A percentile compares a stretch with the other conserved stretches of the same genome.
Evolutionary conservation across 2,797 vertebrate genomes (phyloP).

Genomic region (Ptychadena robeensis): DNA sequence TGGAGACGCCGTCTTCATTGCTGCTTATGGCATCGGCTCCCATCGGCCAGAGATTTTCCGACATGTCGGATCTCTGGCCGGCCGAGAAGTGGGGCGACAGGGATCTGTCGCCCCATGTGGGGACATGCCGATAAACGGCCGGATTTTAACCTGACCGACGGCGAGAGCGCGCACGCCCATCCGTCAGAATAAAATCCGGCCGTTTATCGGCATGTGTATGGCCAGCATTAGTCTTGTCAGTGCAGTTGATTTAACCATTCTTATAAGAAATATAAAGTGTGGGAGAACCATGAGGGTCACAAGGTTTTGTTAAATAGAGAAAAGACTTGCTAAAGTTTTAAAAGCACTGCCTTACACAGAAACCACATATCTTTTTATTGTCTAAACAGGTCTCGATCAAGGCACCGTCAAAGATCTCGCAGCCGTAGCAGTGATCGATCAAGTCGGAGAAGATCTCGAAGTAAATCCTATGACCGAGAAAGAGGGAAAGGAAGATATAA

Average conservation of each 20-base stretch:
- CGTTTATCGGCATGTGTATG: too few relatives aligned
- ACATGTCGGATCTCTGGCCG: too few relatives aligned
- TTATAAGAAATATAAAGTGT: not conserved
- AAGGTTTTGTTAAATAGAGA: not conserved
- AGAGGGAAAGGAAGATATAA: constrained; percentile 81
- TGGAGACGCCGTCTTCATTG: too few relatives aligned
- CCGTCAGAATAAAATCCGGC: too few relatives aligned
- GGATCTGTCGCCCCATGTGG: too few relatives aligned
- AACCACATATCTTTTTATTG: not conserved
- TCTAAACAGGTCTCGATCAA: constrained; percentile 79
- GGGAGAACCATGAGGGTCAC: not conserved
- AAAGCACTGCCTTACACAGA: not conserved
- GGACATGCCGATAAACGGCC: too few relatives aligned
- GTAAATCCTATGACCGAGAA: constrained; percentile 78
- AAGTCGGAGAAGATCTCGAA: constrained; percentile 77
- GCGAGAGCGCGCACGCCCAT: too few relatives aligned
- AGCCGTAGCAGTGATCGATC: constrained; percentile 83
- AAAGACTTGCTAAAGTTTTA: not conserved
- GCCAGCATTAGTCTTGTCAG: too few relatives aligned
- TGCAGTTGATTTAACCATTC: not conserved
- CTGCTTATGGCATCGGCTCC: too few relatives aligned
- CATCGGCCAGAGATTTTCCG: too few relatives aligned
- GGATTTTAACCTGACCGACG: too few relatives aligned
- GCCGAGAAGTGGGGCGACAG: too few relatives aligned
- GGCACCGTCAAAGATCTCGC: constrained; percentile 78